A percentile compares a stretch with the other conserved stretches of the same genome.
Conservation (phyloP, 2,888 invertebrate species). For the Chorisops tibialis region DNA sequence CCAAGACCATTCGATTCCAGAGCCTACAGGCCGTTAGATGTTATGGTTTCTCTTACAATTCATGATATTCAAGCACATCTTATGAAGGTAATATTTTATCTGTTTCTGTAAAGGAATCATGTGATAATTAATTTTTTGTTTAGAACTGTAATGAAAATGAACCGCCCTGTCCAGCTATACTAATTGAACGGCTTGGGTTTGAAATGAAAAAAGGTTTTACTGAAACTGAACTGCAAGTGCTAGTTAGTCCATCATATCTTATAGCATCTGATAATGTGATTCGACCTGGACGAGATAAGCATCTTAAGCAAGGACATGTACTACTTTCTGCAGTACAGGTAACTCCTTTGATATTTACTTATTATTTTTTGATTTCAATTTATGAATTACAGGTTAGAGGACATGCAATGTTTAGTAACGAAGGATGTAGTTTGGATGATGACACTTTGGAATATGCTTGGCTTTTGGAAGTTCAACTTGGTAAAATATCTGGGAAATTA, state of each 20-base stretch:
- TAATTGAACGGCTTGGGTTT: slow-evolving; percentile 89
- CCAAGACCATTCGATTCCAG: slow-evolving; percentile 77
- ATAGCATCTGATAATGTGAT: slow-evolving; percentile 72
- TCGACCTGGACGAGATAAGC: slow-evolving; percentile 65
- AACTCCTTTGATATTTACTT: slow-evolving; percentile 12
- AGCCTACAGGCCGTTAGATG: slow-evolving; percentile 83
- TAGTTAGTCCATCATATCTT: slow-evolving; percentile 84
- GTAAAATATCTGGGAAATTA: slow-evolving; percentile 87
- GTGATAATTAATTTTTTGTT: slow-evolving; percentile 35
- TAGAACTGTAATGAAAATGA: slow-evolving; percentile 83
- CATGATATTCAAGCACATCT: slow-evolving; percentile 95
- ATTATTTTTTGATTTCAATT: slow-evolving; percentile 33
- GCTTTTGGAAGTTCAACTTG: slow-evolving; percentile 92
- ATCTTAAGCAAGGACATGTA: slow-evolving; percentile 79
- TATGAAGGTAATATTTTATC: slow-evolving; percentile 51
- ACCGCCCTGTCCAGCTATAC: slow-evolving; percentile 85
- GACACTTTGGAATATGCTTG: slow-evolving; percentile 97
- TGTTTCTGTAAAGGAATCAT: background rate
- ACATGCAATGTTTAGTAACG: slow-evolving; percentile 94
- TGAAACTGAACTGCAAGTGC: slow-evolving; percentile 87
- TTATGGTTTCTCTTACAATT: slow-evolving; percentile 87
- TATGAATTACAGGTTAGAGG: slow-evolving; percentile 67
- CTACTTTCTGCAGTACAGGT: slow-evolving; percentile 82
- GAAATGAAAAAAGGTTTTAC: slow-evolving; percentile 94
- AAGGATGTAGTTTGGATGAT: slow-evolving; percentile 82